Evolutionary conservation across 2,888 invertebrate genomes (phyloP), one percentile per base, ranked within the genome.

Genomic region (Alsophila aescularia): DNA sequence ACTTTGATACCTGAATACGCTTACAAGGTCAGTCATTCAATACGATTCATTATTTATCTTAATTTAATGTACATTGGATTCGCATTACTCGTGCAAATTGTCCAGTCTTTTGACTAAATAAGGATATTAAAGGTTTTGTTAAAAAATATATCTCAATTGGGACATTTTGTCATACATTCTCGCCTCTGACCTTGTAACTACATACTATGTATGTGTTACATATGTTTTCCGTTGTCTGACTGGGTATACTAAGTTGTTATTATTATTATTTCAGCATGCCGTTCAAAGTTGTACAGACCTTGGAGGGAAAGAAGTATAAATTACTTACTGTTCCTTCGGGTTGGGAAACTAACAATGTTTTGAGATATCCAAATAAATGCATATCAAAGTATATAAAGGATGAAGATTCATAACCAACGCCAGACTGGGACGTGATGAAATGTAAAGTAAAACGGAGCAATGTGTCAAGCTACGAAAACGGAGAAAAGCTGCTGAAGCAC

Each of bases 241-340:
- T 35, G 14, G 14, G 35, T 14, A 14, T 36, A 36, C 16, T 36
- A 36, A 36, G 36, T 36, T 15, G 16, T 36, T 14, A 16, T 40
- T 21, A 40, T 32, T 49, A 16, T 41, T 45, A 21, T 42, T 56
- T 36, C 42, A 49, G 49, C 14, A 49, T 49, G 49, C 40, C 49
- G 16, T 49, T 49, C 24, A 49, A 49, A 34, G 49, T 49, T 13
- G 49, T 49, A n/a, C 49, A 49, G 40, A 49, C 49, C 32, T 49
- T 49, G 12, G 40, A 49, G 32, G 49, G 49, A 40, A 49, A 40
- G 13, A 49, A 40, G 32, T 21, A 39, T 15, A 49, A 39, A 49
- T 40, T 49, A 49, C 13, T 40, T 40, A 34, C 34, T 32, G 49
- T 49, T 49, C 49, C 49, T 13, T 49, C 49, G 14, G 49, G 49